Evolutionary conservation across 2,113 vertebrate species (phyloP).

Genomic region (Candoia aspera): DNA sequence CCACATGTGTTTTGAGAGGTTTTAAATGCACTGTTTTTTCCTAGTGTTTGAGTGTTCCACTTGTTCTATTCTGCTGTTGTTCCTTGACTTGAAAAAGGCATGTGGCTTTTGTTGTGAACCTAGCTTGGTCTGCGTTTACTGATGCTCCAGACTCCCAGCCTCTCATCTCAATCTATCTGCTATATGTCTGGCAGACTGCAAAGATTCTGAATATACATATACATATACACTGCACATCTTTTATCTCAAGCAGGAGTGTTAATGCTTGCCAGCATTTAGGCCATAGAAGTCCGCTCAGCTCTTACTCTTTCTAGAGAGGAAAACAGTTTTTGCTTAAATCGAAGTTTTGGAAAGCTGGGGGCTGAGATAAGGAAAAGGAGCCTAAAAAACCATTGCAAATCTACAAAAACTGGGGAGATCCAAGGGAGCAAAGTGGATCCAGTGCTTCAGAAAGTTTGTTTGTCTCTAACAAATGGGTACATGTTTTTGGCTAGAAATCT

Average conservation of each 20-base stretch:
- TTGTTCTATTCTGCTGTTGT: neutral
- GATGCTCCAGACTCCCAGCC: neutral
- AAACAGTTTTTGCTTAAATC: neutral
- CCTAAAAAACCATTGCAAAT: neutral
- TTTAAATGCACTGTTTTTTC: neutral
- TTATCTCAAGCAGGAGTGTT: neutral
- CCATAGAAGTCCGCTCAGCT: neutral
- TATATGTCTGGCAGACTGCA: neutral
- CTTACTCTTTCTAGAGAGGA: neutral
- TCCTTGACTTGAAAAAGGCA: neutral
- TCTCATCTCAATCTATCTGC: neutral
- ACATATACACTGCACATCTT: neutral
- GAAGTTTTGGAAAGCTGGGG: neutral
- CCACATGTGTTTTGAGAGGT: neutral
- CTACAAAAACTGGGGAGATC: neutral
- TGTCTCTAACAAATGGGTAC: neutral
- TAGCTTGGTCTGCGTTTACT: neutral
- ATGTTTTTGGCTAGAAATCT: too few species aligned
- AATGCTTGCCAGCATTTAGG: neutral
- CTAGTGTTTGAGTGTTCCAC: neutral
- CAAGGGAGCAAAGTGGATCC: neutral
- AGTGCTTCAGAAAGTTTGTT: neutral
- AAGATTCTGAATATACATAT: neutral
- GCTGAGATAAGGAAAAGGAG: neutral
- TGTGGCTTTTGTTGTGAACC: neutral